Evolutionary conservation across 1,140 invertebrate species (phyloP).

Genomic region (Diachasma alloeum): DNA sequence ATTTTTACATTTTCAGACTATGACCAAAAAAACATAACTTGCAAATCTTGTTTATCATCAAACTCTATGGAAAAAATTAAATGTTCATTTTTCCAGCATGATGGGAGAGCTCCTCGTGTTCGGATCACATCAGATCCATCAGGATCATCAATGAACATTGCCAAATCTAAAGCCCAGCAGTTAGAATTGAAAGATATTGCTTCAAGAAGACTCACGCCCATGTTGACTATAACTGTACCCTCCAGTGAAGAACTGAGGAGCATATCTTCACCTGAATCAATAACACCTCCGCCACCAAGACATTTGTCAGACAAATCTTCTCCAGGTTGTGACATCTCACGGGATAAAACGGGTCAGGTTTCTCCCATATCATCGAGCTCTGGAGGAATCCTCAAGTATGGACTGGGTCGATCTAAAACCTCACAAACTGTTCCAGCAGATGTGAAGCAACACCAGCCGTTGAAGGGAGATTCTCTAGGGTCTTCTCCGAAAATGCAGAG

Average conservation of each 20-base stretch:
- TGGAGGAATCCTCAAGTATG: conserved; percentile 24
- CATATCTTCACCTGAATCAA: conserved; percentile 48
- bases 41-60: no score
- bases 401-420: conserved; percentile 32
- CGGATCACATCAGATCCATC: conserved; percentile 37
- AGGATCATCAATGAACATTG: neutral
- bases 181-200: conserved; percentile 32
- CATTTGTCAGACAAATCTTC: conserved; percentile 17
- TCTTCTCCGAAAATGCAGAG: conserved; percentile 51
- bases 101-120: conserved; percentile 34
- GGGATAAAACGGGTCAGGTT: conserved; percentile 17
- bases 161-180: neutral
- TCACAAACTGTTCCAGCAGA: neutral
- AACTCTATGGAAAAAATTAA: no score
- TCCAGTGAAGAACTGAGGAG: conserved; percentile 67
- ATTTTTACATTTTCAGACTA: no score
- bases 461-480: conserved; percentile 38
- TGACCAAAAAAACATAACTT: no score
- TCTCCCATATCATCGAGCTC: conserved; percentile 22
- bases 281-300: conserved; percentile 37
- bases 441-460: conserved; percentile 24
- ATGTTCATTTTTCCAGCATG: neutral
- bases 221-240: conserved; percentile 68
- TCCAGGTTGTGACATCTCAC: conserved; percentile 11
- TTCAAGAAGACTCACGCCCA: conserved; percentile 57